Evolutionary conservation across 2,113 vertebrate species (phyloP).

Genomic region (Herpetotheres cachinnans): DNA sequence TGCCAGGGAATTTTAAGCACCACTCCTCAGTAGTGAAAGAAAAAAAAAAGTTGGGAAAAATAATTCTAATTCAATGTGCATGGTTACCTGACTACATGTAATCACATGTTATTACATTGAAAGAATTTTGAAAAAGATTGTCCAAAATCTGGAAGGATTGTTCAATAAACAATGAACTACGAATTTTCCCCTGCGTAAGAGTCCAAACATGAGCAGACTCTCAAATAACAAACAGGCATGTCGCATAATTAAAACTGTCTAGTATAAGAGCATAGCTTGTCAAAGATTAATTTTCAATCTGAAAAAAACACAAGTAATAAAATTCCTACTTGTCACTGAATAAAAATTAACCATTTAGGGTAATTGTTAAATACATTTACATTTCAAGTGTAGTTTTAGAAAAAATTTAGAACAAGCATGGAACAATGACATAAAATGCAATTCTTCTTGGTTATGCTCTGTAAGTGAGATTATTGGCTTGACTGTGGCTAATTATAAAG

Average conservation of each 20-base stretch:
- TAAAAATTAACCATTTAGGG: not conserved
- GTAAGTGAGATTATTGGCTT: not conserved
- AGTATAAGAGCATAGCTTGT: not conserved
- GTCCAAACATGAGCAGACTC: not conserved
- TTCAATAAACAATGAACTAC: not conserved
- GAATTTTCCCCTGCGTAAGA: not conserved
- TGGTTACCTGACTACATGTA: not conserved
- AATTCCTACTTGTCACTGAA: not conserved
- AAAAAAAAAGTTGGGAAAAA: not conserved
- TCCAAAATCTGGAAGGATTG: not conserved
- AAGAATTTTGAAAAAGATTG: not conserved
- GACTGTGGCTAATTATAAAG: not conserved
- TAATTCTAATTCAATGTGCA: not conserved
- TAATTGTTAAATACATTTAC: not conserved
- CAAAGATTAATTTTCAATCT: not conserved
- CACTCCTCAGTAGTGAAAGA: not conserved
- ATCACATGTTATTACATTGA: not conserved
- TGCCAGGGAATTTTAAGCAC: not conserved
- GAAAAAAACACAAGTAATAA: not conserved
- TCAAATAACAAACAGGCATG: slow-evolving; percentile 27
- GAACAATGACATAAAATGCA: not conserved
- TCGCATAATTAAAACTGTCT: slow-evolving; percentile 36
- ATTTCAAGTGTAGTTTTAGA: not conserved
- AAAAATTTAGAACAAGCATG: not conserved
- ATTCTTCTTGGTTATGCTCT: not conserved